phyloP scores from a whole-genome alignment of 1,140 invertebrate species.

The Cotesia typhae region DNA sequence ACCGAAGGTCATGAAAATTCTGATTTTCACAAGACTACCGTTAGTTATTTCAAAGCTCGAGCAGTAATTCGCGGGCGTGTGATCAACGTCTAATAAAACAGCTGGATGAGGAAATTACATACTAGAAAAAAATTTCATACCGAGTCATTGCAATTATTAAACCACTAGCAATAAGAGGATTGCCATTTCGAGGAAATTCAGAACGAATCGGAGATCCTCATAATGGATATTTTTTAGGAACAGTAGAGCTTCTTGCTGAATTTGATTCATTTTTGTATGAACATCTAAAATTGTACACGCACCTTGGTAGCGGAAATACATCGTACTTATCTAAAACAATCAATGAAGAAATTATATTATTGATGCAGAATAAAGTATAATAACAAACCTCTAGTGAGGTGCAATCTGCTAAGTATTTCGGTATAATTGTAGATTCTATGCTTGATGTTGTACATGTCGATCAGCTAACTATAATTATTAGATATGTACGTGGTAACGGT shows the following conservation, averaged over 20 bases:
- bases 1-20: conserved; percentile 34
- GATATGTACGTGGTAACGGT: too few species aligned
- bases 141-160: conserved; percentile 42
- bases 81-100: conserved; percentile 31
- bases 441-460: too few species aligned
- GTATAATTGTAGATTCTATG: neutral
- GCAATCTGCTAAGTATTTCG: too few species aligned
- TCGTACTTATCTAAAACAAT: conserved; percentile 39
- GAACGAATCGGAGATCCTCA: conserved; percentile 39
- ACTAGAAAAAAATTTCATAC: conserved; percentile 41
- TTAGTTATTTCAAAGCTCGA: conserved; percentile 26
- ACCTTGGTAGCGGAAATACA: conserved; percentile 35
- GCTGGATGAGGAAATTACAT: conserved; percentile 35
- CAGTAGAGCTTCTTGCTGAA: conserved; percentile 40
- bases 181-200: conserved; percentile 42
- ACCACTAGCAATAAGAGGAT: conserved; percentile 39
- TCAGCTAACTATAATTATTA: too few species aligned
- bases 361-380: conserved; percentile 41
- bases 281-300: conserved; percentile 39
- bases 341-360: conserved; percentile 41
- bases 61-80: conserved; percentile 32
- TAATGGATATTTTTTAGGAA: conserved; percentile 44
- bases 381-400: conserved; percentile 10
- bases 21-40: conserved; percentile 26
- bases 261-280: conserved; percentile 41